These are phyloP conservation scores for Cephalopholis sonnerati DNA, from an alignment of 2,113 vertebrate genomes.

Conservation along the genomic window DNA sequence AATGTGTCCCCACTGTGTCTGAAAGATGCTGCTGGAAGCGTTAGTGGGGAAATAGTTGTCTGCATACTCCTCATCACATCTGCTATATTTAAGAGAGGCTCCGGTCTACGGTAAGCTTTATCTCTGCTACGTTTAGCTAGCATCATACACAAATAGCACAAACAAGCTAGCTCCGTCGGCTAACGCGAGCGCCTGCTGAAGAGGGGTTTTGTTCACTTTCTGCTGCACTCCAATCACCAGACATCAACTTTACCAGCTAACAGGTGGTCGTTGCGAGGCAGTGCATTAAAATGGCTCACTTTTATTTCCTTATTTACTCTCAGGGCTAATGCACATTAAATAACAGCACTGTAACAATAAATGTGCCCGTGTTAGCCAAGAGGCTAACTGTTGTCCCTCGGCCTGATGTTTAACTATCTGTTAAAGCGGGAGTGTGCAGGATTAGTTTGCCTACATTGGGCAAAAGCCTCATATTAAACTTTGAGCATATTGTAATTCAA, in stretches of 20 bases:
- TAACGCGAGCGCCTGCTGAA: slow-evolving; percentile 19
- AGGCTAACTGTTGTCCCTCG: too few relatives aligned
- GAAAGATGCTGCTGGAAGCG: background rate
- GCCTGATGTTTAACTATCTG: too few relatives aligned
- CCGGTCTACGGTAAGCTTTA: slow-evolving; percentile 46
- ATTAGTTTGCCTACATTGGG: too few relatives aligned
- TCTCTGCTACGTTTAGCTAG: background rate
- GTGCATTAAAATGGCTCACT: too few relatives aligned
- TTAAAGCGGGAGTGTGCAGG: too few relatives aligned
- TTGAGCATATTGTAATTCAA: too few relatives aligned
- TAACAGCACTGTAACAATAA: too few relatives aligned
- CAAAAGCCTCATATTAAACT: too few relatives aligned
- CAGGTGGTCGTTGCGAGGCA: background rate
- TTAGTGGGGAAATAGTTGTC: background rate
- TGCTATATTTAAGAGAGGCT: background rate
- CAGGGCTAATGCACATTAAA: too few relatives aligned
- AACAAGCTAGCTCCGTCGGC: slow-evolving; percentile 35
- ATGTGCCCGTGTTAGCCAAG: too few relatives aligned
- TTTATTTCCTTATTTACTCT: too few relatives aligned
- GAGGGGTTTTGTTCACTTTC: background rate
- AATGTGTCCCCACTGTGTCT: slow-evolving; percentile 19
- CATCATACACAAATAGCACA: slow-evolving; percentile 1
- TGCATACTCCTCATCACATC: background rate
- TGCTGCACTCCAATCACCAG: background rate
- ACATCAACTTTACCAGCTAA: background rate